A percentile compares a stretch with the other conserved stretches of the same genome.
Evolutionary conservation across 2,113 vertebrate genomes (phyloP).

Genomic region (Cariama cristata): DNA sequence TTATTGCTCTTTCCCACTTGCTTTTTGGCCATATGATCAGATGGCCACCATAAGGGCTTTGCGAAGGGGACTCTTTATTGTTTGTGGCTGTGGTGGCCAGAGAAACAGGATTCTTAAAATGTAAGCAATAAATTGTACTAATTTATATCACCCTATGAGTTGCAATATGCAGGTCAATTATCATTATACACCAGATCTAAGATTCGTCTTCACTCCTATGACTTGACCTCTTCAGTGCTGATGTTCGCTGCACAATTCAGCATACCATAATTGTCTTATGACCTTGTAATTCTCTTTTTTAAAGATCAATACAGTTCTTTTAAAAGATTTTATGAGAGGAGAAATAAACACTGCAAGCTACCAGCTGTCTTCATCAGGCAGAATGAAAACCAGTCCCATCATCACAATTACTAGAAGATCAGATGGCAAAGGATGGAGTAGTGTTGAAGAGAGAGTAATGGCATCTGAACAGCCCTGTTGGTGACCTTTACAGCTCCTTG

Average conservation of each 20-base stretch:
- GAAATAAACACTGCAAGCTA: neutral
- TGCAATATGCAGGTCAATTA: neutral
- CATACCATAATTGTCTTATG: neutral
- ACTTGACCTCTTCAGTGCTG: neutral
- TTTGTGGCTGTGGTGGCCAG: neutral
- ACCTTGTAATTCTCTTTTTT: neutral
- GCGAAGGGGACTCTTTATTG: neutral
- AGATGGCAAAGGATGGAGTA: neutral
- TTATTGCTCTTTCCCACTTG: neutral
- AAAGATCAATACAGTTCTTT: neutral
- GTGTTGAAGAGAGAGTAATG: neutral
- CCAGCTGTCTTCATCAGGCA: neutral
- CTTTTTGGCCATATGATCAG: neutral
- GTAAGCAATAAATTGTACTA: neutral
- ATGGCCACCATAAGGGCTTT: neutral
- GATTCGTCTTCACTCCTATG: neutral
- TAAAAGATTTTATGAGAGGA: neutral
- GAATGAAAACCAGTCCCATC: neutral
- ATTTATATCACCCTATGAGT: neutral
- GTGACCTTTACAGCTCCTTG: slow-evolving; percentile 20
- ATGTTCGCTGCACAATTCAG: neutral
- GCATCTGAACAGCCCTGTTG: neutral
- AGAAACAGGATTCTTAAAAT: neutral
- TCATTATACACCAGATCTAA: neutral
- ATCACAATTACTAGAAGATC: neutral